A percentile compares a stretch with the other conserved stretches of the same genome.
phyloP scores from a whole-genome alignment of 2,888 invertebrate species.

The Limnephilus lunatus region DNA sequence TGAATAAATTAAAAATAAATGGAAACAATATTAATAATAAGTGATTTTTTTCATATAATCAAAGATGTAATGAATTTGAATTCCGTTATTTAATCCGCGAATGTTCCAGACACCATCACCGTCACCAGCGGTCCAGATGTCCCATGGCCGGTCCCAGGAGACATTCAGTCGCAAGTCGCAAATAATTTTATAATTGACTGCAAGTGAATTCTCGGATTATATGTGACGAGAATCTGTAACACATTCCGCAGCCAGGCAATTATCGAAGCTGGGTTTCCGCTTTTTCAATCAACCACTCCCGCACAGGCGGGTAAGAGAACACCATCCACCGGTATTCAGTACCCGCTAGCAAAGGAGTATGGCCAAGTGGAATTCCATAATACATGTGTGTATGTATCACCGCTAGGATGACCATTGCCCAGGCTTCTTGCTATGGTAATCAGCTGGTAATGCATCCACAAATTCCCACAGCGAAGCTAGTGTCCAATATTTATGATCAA shows the following conservation, averaged over 20 bases:
- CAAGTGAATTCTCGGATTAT: slow-evolving; percentile 45
- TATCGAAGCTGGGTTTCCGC: slow-evolving; percentile 20
- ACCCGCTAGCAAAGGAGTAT: neutral
- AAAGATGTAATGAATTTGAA: neutral
- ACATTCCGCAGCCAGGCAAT: slow-evolving; percentile 41
- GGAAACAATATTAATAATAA: too few relatives aligned
- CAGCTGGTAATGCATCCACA: neutral
- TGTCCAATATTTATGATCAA: neutral
- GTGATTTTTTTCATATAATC: too few relatives aligned
- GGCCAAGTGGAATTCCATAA: neutral
- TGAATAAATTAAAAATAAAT: too few relatives aligned
- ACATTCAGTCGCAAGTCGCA: slow-evolving; percentile 12
- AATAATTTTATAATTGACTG: slow-evolving; percentile 56
- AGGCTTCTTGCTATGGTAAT: neutral
- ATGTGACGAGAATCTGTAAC: slow-evolving; percentile 59
- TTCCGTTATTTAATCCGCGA: neutral
- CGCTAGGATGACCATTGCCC: neutral
- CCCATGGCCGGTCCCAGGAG: neutral
- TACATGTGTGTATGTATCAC: neutral
- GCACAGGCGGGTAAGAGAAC: neutral
- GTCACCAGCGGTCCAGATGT: neutral
- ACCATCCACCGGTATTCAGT: neutral
- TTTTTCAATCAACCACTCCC: neutral
- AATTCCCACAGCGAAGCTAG: neutral
- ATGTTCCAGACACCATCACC: slow-evolving; percentile 24